A percentile compares a stretch with the other conserved stretches of the same genome.
These are phyloP conservation scores for Lycocerus yunnanus DNA, from an alignment of 2,888 invertebrate genomes.

Conservation along the genomic window DNA sequence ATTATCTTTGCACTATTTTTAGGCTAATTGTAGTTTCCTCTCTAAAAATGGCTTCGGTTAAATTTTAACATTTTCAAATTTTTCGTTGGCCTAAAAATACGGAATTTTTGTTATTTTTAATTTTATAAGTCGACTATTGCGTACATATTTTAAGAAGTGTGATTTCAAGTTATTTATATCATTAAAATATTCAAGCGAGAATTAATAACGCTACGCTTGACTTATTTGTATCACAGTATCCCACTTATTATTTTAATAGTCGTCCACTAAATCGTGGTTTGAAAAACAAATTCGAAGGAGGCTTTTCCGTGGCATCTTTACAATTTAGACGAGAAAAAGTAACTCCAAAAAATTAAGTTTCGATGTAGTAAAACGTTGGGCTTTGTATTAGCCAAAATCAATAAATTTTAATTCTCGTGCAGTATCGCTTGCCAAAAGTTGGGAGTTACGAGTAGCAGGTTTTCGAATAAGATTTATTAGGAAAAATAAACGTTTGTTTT, in stretches of 20 bases:
- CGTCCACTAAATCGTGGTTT: not conserved
- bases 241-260: not conserved
- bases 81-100: not conserved
- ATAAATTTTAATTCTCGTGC: not conserved
- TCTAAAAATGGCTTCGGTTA: not conserved
- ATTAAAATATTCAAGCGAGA: constrained; percentile 6
- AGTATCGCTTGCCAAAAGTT: not conserved
- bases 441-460: not conserved
- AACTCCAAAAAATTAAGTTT: not conserved
- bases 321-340: not conserved
- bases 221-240: not conserved
- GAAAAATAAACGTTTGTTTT: not conserved
- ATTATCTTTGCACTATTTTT: not conserved
- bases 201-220: constrained; percentile 3
- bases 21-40: not conserved
- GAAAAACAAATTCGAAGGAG: not conserved
- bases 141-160: not conserved
- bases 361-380: not conserved
- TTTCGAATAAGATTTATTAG: not conserved
- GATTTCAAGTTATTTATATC: constrained; percentile 1
- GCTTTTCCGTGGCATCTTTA: not conserved
- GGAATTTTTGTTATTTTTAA: not conserved
- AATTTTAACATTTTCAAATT: not conserved
- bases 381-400: not conserved
- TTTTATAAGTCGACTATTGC: not conserved